phyloP scores from a whole-genome alignment of 1,140 invertebrate species.

The Hyphantria cunea region DNA sequence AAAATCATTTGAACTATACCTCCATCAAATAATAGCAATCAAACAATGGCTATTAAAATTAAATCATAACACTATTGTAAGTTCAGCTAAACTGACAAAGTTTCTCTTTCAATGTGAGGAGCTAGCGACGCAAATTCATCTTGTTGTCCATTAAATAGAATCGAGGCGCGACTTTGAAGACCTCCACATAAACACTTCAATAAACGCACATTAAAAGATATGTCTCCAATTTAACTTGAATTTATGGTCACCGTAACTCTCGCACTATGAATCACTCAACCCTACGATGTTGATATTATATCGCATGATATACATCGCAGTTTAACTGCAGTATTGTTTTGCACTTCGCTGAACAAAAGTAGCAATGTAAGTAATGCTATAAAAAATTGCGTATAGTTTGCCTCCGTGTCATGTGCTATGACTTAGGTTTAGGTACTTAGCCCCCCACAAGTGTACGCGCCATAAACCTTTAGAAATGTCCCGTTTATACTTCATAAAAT shows the following conservation, averaged over 20 bases:
- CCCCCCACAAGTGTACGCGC: slow-evolving; percentile 51
- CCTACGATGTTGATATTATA: slow-evolving; percentile 1
- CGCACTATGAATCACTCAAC: slow-evolving; percentile 24
- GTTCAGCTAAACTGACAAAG: slow-evolving; percentile 5
- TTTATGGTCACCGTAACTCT: slow-evolving; percentile 68
- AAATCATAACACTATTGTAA: slow-evolving; percentile 8
- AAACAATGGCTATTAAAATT: slow-evolving; percentile 21
- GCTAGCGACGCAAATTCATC: slow-evolving; percentile 41
- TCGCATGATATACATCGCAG: slow-evolving; percentile 26
- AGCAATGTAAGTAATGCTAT: slow-evolving; percentile 36
- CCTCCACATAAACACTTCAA: slow-evolving; percentile 68
- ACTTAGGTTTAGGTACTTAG: slow-evolving; percentile 49
- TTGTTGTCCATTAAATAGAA: slow-evolving; percentile 31
- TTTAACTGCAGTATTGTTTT: neutral
- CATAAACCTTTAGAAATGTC: slow-evolving; percentile 71
- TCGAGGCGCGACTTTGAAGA: slow-evolving; percentile 40
- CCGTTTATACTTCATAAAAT: slow-evolving; percentile 77
- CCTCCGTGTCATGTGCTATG: slow-evolving; percentile 6
- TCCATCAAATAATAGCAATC: slow-evolving; percentile 3
- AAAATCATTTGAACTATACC: too few species aligned
- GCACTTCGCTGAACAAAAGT: neutral
- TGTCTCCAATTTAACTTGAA: slow-evolving; percentile 73
- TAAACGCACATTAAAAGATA: slow-evolving; percentile 74
- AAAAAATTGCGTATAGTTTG: slow-evolving; percentile 14
- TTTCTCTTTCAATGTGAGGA: slow-evolving; percentile 18